Evolutionary conservation across 2,113 vertebrate genomes (phyloP).

Genomic region (Cisticola juncidis): DNA sequence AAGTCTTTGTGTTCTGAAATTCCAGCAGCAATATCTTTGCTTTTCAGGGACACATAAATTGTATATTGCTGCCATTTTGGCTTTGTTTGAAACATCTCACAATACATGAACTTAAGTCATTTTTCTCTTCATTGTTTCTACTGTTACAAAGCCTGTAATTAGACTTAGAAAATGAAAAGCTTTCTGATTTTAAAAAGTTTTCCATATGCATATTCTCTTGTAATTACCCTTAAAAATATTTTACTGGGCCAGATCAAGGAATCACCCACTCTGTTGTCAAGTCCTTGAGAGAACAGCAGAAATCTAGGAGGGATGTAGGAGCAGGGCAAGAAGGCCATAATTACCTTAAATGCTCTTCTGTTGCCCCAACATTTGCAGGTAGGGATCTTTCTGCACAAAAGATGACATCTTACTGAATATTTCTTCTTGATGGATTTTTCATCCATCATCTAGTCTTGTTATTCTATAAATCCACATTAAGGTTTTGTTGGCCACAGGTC

Average conservation of each 20-base stretch:
- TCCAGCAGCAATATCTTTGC: not conserved
- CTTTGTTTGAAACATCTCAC: not conserved
- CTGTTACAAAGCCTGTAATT: not conserved
- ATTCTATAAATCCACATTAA: not conserved
- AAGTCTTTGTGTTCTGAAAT: not conserved
- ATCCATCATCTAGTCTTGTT: not conserved
- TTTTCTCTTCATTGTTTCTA: not conserved
- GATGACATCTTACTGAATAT: not conserved
- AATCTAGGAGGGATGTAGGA: not conserved
- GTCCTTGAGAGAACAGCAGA: not conserved
- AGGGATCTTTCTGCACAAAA: not conserved
- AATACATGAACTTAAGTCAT: rapidly evolving
- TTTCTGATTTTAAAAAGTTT: not conserved
- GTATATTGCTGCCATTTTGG: not conserved
- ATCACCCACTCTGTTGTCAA: not conserved
- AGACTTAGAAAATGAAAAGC: not conserved
- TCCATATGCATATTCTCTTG: not conserved
- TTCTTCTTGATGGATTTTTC: not conserved
- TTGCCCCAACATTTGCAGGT: not conserved
- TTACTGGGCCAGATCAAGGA: not conserved
- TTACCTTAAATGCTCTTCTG: not conserved
- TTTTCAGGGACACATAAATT: not conserved
- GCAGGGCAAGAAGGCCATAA: not conserved
- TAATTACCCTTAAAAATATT: not conserved
- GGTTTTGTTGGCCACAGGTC: not conserved